These are phyloP conservation scores for Myathropa florea DNA, from an alignment of 2,888 invertebrate genomes.

Conservation along the genomic window DNA sequence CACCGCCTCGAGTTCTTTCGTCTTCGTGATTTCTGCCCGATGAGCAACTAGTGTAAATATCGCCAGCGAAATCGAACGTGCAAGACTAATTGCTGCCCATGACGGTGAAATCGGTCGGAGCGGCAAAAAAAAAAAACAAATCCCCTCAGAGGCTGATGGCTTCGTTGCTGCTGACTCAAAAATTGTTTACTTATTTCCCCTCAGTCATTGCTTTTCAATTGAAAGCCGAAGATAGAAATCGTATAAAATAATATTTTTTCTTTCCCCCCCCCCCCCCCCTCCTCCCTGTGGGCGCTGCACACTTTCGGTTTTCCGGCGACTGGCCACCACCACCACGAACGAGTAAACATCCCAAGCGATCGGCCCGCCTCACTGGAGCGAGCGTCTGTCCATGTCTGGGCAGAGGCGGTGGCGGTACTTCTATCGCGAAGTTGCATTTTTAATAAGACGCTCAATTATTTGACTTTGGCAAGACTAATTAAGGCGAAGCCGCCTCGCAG, in stretches of 20 bases:
- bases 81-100: conserved; percentile 36
- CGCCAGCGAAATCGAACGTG: conserved; percentile 31
- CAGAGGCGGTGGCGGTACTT: background rate
- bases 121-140: background rate
- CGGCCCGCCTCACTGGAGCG: background rate
- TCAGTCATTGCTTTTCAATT: conserved; percentile 35
- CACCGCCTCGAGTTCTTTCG: background rate
- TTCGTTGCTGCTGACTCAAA: background rate
- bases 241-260: conserved; percentile 5
- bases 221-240: conserved; percentile 17
- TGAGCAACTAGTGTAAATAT: conserved; percentile 2
- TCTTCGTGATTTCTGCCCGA: conserved; percentile 9
- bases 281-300: background rate
- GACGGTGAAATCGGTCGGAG: conserved; percentile 38
- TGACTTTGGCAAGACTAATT: conserved; percentile 65
- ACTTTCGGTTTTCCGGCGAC: conserved; percentile 54
- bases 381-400: background rate
- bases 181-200: conserved; percentile 8
- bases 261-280: background rate
- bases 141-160: background rate
- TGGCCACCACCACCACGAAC: conserved; percentile 9
- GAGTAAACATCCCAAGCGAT: background rate
- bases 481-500: conserved; percentile 28
- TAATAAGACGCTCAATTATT: conserved; percentile 56
- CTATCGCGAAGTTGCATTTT: conserved; percentile 43